Conservation (phyloP, 2,888 invertebrate genomes). For the Tortrix viridana region DNA sequence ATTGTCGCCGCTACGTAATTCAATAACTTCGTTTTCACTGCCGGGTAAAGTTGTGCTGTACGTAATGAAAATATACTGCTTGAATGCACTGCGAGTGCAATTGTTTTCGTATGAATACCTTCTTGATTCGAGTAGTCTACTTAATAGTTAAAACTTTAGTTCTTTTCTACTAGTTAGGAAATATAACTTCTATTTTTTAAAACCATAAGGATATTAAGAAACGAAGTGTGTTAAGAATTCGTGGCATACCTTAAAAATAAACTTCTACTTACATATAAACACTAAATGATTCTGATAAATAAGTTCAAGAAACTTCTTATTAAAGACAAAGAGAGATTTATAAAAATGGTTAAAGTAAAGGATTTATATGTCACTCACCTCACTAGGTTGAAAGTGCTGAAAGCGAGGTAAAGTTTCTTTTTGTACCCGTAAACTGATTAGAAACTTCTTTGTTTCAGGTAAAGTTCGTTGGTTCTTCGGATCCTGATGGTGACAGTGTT, state of each 20-base stretch:
- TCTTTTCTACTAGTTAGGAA: too few relatives aligned
- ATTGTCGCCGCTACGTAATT: constrained; percentile 45
- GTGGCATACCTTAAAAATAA: background rate
- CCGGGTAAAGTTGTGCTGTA: constrained; percentile 25
- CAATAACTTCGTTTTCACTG: constrained; percentile 46
- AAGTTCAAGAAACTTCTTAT: constrained; percentile 1
- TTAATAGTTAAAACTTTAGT: background rate
- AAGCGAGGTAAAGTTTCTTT: constrained; percentile 21
- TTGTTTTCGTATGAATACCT: constrained; percentile 26
- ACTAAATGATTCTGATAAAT: background rate
- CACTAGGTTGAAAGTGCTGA: constrained; percentile 18
- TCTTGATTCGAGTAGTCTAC: constrained; percentile 6
- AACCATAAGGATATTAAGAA: too few relatives aligned
- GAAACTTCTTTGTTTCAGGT: constrained; percentile 39
- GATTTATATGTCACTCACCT: constrained; percentile 26
- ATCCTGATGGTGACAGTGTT: constrained; percentile 16
- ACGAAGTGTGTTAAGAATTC: background rate
- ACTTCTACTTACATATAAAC: background rate
- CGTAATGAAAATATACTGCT: constrained; percentile 30
- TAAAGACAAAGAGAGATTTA: background rate
- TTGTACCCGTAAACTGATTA: constrained; percentile 29
- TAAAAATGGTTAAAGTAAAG: background rate
- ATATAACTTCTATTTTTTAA: too few relatives aligned
- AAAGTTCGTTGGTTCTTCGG: constrained; percentile 26
- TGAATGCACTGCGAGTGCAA: constrained; percentile 18